A percentile compares a stretch with the other conserved stretches of the same genome.
Evolutionary conservation across 2,113 vertebrate genomes (phyloP).

Genomic region (Cyanoramphus novaezelandiae): DNA sequence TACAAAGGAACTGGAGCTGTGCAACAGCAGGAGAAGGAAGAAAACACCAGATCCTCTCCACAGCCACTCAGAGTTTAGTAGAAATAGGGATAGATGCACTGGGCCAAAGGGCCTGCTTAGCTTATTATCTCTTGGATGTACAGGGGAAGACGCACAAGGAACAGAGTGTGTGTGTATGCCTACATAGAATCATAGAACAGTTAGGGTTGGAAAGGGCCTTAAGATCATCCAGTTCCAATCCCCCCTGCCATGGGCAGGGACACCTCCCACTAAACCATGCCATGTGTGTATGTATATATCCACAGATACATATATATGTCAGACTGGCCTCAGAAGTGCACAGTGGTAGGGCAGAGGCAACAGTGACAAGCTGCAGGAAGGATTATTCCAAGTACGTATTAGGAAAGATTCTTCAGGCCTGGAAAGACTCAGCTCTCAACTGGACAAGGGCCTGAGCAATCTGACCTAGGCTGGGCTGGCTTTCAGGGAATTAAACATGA

Average conservation of each 20-base stretch:
- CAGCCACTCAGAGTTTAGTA: accelerated
- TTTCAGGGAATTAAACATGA: background rate
- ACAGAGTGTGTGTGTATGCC: background rate
- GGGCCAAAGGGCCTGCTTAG: background rate
- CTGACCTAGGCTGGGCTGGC: background rate
- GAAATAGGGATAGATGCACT: background rate
- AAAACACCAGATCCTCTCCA: background rate
- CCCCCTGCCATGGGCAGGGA: too few relatives aligned
- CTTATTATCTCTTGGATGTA: background rate
- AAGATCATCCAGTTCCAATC: too few relatives aligned
- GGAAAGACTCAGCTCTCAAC: background rate
- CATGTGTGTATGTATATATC: background rate
- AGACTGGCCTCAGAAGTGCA: background rate
- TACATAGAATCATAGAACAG: too few relatives aligned
- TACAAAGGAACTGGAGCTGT: background rate
- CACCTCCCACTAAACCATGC: too few relatives aligned
- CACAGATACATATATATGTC: accelerated
- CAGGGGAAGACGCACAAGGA: background rate
- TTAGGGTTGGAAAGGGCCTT: too few relatives aligned
- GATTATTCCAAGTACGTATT: background rate
- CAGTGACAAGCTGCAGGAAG: background rate
- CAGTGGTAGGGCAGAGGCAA: background rate
- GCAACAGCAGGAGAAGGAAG: background rate
- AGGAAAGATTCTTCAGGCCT: background rate
- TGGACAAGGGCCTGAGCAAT: background rate